Percentiles rank a stretch among this genome's conserved stretches.
phyloP scores from a whole-genome alignment of 1,140 invertebrate species.

The Tetraneura akinire region DNA sequence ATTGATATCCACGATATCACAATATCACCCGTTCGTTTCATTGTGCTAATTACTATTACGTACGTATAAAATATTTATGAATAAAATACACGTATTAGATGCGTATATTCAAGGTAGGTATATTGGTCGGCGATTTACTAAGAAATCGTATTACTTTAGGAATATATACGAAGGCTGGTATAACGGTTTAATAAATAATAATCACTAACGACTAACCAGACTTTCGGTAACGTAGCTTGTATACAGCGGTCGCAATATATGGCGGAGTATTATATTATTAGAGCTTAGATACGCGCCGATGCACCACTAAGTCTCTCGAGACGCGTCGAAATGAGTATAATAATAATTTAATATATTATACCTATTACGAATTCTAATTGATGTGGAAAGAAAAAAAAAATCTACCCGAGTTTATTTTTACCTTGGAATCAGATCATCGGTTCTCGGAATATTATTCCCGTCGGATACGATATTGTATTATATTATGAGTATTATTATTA shows the following conservation, averaged over 20 bases:
- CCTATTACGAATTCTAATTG: not conserved
- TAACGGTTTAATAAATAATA: too few relatives aligned
- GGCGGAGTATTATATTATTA: too few relatives aligned
- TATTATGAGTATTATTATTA: too few relatives aligned
- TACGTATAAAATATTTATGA: not conserved
- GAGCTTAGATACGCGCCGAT: too few relatives aligned
- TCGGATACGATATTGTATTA: not conserved
- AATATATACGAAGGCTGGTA: not conserved
- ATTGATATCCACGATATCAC: too few relatives aligned
- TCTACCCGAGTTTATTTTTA: not conserved
- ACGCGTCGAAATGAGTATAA: not conserved
- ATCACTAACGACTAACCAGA: not conserved
- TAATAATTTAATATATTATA: too few relatives aligned
- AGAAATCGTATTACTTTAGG: too few relatives aligned
- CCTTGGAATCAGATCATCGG: conserved; percentile 21
- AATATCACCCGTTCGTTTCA: too few relatives aligned
- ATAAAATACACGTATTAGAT: not conserved
- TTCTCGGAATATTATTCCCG: conserved; percentile 17
- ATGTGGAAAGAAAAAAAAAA: not conserved
- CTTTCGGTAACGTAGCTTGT: not conserved
- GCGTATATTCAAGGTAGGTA: not conserved
- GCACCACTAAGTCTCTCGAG: too few relatives aligned
- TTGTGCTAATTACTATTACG: too few relatives aligned
- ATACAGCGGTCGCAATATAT: not conserved
- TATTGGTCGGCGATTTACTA: not conserved